Evolutionary conservation across 2,888 invertebrate genomes (phyloP).

Genomic region (Noctua janthe): DNA sequence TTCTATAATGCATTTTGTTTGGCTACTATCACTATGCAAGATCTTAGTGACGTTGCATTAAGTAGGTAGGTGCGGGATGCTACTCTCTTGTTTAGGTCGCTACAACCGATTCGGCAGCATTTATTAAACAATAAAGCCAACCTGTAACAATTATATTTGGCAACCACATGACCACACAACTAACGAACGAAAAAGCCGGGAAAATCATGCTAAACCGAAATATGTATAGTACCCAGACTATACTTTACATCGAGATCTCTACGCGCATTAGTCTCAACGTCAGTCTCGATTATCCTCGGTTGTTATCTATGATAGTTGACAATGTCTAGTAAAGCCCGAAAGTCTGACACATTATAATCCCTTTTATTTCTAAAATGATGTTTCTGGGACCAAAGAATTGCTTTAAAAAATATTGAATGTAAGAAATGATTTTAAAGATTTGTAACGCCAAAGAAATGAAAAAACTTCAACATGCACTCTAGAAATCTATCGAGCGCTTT

Average conservation of each 20-base stretch:
- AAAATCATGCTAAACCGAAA: neutral
- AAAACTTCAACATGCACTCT: neutral
- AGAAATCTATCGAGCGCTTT: conserved; percentile 7
- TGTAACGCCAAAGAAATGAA: neutral
- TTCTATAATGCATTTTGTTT: neutral
- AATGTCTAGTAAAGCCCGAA: too few relatives aligned
- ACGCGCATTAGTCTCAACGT: neutral
- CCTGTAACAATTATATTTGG: neutral
- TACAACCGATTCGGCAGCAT: neutral
- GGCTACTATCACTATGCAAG: neutral
- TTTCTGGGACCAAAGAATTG: neutral
- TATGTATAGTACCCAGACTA: neutral
- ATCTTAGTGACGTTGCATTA: neutral
- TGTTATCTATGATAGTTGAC: neutral
- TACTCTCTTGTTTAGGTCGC: neutral
- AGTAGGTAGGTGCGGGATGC: neutral
- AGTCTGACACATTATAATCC: too few relatives aligned
- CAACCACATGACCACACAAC: neutral
- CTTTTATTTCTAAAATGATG: neutral
- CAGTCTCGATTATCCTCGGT: neutral
- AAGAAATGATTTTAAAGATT: neutral
- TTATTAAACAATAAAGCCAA: neutral
- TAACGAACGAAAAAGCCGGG: neutral
- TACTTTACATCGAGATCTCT: neutral
- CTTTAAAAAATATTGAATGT: neutral